A percentile compares a stretch with the other conserved stretches of the same genome.
Evolutionary conservation across 2,797 vertebrate genomes (phyloP).

Genomic region (Sebastes oblongus): DNA sequence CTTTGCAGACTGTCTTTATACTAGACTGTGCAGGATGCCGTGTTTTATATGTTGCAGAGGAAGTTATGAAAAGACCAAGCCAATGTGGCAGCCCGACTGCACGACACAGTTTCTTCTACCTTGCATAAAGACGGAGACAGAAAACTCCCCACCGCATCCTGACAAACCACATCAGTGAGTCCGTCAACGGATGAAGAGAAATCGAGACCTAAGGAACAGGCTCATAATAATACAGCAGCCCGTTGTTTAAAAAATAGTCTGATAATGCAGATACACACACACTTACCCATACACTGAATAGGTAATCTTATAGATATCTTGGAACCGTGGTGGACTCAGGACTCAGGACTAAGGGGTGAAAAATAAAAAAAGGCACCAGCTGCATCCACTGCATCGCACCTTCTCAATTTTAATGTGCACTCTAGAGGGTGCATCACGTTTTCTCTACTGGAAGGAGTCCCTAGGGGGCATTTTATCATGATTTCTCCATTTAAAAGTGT

Average conservation of each 20-base stretch:
- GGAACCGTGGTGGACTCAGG: too few species aligned
- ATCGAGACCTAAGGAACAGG: background rate
- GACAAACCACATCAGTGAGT: background rate
- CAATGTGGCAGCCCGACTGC: background rate
- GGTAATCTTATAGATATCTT: background rate
- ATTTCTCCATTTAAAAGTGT: too few species aligned
- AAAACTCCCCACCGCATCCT: background rate
- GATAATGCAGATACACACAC: background rate
- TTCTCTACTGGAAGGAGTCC: too few species aligned
- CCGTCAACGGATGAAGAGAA: background rate
- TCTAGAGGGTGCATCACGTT: rapidly evolving
- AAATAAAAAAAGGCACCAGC: background rate
- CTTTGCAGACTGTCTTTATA: background rate
- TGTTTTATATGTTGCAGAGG: background rate
- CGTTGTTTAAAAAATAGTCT: background rate
- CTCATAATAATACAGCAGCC: background rate
- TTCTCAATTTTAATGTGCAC: too few species aligned
- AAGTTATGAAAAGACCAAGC: background rate
- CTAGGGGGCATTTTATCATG: too few species aligned
- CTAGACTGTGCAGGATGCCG: background rate
- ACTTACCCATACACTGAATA: background rate
- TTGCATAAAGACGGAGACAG: background rate
- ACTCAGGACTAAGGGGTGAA: too few species aligned
- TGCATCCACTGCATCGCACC: too few species aligned
- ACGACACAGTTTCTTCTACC: background rate